Conservation (phyloP, 2,113 vertebrate species). For the Macrotus californicus region DNA sequence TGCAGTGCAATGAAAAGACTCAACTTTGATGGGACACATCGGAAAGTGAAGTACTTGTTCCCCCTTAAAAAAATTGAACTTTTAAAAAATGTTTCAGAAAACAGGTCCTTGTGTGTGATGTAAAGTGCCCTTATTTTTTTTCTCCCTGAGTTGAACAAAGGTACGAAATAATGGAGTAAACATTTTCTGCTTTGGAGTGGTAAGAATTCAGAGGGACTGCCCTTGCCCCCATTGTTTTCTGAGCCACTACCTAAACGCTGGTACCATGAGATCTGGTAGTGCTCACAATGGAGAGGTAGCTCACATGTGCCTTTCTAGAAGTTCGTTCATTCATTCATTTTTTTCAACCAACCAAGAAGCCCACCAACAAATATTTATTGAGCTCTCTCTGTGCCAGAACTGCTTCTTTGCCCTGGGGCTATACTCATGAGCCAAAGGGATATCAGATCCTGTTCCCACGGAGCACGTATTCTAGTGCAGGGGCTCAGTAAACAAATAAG, state of each 20-base stretch:
- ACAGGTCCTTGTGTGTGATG: not conserved
- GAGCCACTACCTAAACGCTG: not conserved
- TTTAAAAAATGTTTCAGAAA: conserved; percentile 28
- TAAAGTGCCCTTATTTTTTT: not conserved
- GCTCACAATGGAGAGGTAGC: not conserved
- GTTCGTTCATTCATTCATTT: not conserved
- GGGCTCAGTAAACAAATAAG: too few relatives aligned
- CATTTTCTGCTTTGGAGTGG: not conserved
- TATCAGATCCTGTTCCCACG: not conserved
- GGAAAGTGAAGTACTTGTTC: not conserved
- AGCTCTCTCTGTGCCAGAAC: not conserved
- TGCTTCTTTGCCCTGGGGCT: not conserved
- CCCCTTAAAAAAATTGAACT: not conserved
- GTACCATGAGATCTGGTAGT: fast-evolving
- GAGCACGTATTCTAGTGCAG: not conserved
- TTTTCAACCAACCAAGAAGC: not conserved
- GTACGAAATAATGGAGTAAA: not conserved
- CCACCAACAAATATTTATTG: not conserved
- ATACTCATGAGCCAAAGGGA: not conserved
- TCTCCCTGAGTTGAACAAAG: not conserved
- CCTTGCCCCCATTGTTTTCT: not conserved
- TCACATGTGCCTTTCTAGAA: not conserved
- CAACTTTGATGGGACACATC: not conserved
- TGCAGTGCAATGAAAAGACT: not conserved
- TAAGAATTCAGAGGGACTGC: not conserved